Evolutionary conservation across 2,113 vertebrate genomes (phyloP), one percentile per base, ranked within the genome.

Genomic region (Chitala chitala): DNA sequence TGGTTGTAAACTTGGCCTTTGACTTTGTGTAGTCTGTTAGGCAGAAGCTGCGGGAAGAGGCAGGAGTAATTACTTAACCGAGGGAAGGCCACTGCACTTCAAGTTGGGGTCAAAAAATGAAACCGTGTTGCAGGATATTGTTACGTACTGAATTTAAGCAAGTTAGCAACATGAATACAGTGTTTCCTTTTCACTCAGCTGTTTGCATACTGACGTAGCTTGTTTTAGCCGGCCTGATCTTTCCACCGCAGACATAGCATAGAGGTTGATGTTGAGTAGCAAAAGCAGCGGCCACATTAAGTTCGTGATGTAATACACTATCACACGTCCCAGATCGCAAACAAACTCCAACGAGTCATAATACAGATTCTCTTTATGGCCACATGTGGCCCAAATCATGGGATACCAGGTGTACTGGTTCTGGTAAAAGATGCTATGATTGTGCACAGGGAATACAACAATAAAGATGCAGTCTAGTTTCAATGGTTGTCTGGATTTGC

Each of bases 291-390:
- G 56, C n/a, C 20, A 15, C n/a, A 10, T 26, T 70, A 48, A 38
- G 81, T 86, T 83, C 83, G 83, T 87, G 84, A 85, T 86, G 87
- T 85, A 82, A 86, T 86, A 81, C 84, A 86, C 85, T 86, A 86
- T 83, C 83, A 84, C 81, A 82, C 85, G 85, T 85, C 84, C 85
- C 87, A 87, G 84, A 86, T 89, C 81, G 77, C 59, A 77, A 84
- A 77, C 71, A 80, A 78, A 84, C 76, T 56, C 75, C 75, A 77
- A 84, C 82, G 78, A 80, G 40, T 42, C 48, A 9, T 78, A 54
- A 50, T 12, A 46, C 68, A 76, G 33, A 42, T 38, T 29, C 55
- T 74, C 26, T 69, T 65, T 65, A 31, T 59, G 36, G 54, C 72
- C 36, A 38, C 51, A 13, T 38, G 26, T 40, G 69, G 69, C 48